These are phyloP conservation scores for Geococcyx californianus DNA, from an alignment of 2,113 vertebrate genomes.

Conservation along the genomic window DNA sequence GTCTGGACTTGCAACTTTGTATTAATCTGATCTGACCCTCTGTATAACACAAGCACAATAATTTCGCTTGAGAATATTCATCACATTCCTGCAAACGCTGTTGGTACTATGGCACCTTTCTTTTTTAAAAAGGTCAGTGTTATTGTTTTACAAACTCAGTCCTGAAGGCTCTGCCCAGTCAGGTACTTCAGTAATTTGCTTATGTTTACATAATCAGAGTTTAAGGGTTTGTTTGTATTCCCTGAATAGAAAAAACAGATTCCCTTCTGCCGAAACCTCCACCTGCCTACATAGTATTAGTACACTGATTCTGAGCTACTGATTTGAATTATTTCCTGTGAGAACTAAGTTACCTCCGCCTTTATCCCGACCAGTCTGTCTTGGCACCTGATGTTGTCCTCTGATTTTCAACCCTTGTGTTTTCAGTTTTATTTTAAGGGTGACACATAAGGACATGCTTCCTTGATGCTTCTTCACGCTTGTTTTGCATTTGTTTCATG, in stretches of 20 bases:
- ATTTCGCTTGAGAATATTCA: background rate
- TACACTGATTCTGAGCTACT: background rate
- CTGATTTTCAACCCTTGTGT: background rate
- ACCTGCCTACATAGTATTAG: background rate
- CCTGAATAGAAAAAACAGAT: background rate
- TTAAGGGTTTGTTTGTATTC: slow-evolving; percentile 2
- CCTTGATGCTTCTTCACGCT: background rate
- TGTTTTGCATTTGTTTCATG: background rate
- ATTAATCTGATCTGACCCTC: background rate
- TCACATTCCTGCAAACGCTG: background rate
- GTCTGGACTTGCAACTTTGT: background rate
- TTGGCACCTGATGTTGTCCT: background rate
- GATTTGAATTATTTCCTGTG: background rate
- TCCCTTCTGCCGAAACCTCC: background rate
- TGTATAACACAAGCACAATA: background rate
- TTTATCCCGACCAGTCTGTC: background rate
- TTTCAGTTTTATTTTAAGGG: background rate
- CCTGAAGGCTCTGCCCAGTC: background rate
- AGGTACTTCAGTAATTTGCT: background rate
- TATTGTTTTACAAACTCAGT: background rate
- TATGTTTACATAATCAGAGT: background rate
- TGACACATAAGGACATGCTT: background rate
- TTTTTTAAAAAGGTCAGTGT: background rate
- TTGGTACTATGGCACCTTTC: background rate
- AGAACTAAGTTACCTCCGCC: background rate